Conservation (phyloP, 2,797 vertebrate species). For the Natrix natrix region DNA sequence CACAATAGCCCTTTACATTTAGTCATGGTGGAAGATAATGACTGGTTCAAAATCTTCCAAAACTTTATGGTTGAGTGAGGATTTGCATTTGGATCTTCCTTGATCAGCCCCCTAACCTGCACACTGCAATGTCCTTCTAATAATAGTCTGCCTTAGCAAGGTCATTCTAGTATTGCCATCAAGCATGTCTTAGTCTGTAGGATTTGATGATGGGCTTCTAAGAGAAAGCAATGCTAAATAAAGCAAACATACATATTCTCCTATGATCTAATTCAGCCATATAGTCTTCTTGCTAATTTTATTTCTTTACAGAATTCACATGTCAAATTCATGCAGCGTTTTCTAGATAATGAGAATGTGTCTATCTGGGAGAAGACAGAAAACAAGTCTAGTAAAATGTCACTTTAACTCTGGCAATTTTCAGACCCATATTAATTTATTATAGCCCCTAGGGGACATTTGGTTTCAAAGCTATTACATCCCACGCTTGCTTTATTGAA, state of each 20-base stretch:
- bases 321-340: slow-evolving; percentile 32
- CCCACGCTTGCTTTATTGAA: slow-evolving; percentile 39
- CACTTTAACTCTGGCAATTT: slow-evolving; percentile 42
- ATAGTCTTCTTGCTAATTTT: slow-evolving; percentile 17
- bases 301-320: slow-evolving; percentile 14
- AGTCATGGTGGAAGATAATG: background rate
- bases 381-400: slow-evolving; percentile 41
- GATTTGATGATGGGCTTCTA: background rate
- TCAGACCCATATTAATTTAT: slow-evolving; percentile 48
- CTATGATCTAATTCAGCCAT: slow-evolving; percentile 19
- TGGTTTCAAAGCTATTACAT: slow-evolving; percentile 36
- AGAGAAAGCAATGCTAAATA: background rate
- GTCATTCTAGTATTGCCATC: background rate
- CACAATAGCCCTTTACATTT: background rate
- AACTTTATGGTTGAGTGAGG: background rate
- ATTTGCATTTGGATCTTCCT: background rate
- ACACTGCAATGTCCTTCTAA: background rate
- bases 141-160: background rate
- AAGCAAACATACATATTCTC: slow-evolving; percentile 1
- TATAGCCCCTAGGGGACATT: slow-evolving; percentile 39
- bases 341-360: slow-evolving; percentile 43
- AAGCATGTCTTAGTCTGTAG: background rate
- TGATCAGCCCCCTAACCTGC: background rate
- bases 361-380: slow-evolving; percentile 16
- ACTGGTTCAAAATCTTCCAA: background rate